Evolutionary conservation across 1,140 invertebrate genomes (phyloP).

Genomic region (Lordiphosa mommai): DNA sequence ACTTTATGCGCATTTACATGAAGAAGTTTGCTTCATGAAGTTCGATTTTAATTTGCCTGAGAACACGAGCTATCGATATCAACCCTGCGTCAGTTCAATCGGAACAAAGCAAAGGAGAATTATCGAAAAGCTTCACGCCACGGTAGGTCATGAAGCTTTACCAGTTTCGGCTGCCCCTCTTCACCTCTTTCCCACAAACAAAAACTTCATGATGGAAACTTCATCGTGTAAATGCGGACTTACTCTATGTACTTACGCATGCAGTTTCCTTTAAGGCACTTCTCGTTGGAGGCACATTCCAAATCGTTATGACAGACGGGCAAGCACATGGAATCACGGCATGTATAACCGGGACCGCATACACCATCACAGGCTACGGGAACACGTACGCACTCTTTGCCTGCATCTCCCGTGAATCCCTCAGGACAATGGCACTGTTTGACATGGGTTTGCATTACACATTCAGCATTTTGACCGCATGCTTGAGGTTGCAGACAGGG

Average conservation of each 20-base stretch:
- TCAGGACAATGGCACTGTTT: conserved; percentile 90
- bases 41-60: no score
- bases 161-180: no score
- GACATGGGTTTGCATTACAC: conserved; percentile 87
- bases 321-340: conserved; percentile 89
- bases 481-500: conserved; percentile 88
- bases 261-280: conserved; percentile 90
- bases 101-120: no score
- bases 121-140: no score
- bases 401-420: conserved; percentile 92
- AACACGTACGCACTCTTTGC: conserved; percentile 91
- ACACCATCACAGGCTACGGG: conserved; percentile 88
- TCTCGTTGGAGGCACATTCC: conserved; percentile 94
- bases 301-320: conserved; percentile 88
- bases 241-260: conserved; percentile 89
- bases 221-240: no score
- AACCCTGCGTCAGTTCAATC: no score
- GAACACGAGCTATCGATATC: no score
- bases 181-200: no score
- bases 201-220: no score
- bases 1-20: no score
- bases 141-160: no score
- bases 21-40: no score
- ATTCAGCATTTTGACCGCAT: conserved; percentile 94
- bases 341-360: conserved; percentile 85